Evolutionary conservation across 2,113 vertebrate genomes (phyloP), one percentile per base, ranked within the genome.

Genomic region (Erinaceus europaeus): DNA sequence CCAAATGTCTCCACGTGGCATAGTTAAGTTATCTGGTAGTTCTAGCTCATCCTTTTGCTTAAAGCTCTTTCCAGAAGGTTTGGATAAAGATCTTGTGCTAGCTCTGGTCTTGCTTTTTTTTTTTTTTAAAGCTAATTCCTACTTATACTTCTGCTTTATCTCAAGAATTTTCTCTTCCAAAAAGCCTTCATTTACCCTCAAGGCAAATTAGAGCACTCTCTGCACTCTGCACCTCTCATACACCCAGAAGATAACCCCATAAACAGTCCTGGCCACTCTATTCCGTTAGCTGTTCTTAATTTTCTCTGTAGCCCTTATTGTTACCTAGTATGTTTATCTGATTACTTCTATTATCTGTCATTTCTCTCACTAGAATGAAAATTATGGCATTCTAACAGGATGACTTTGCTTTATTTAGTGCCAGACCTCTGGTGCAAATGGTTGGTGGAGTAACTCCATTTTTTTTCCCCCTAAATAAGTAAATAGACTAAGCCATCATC

Each of bases 1-100:
- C 65, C 18, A 12, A 1, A 15, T 1, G 0, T 20, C 48, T 76
- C 5, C 1, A 18, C 10, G 25, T 3, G 27, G 57, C 27, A 13
- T 12, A 71, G 12, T n/a, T n/a, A n/a, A n/a, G n/a, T n/a, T 20
- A 1, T 3, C 2, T 48, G 23, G 12, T 8, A 32, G 42, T 27
- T 57, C 12, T 29, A 2, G 17, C 52, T n/a, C 23, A 25, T 61
- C n/a, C 11, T 29, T 75, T 15, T 29, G 29, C 29, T 50, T 38
- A 42, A 62, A 32, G 38, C 18, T 46, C 27, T 64, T 55, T 15
- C 52, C 13, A 14, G 20, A 44, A 11, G 5, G 34, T 52, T 44
- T 21, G 38, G 29, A 23, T 57, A 21, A 67, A 46, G 14, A n/a
- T 23, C 36, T 8, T 23, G 1, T 36, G 38, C 40, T 29, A 50